Percentiles rank a stretch among this genome's conserved stretches.
Conservation (phyloP, 2,888 invertebrate genomes). For the Muscina levida region DNA sequence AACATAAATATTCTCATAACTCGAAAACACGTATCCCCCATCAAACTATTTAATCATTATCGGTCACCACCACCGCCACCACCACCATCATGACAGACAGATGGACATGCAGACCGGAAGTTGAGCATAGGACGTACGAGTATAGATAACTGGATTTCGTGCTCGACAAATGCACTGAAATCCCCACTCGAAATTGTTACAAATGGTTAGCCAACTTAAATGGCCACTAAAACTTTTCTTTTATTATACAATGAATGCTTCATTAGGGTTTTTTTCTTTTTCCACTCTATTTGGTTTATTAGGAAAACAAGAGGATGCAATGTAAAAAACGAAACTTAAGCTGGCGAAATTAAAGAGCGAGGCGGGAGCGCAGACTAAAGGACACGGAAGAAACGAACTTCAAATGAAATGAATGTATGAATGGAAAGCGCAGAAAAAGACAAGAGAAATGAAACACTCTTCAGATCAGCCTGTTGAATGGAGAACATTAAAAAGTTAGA, state of each 20-base stretch:
- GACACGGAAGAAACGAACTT: background rate
- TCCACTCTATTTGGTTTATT: background rate
- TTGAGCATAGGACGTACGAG: background rate
- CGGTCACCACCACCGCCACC: background rate
- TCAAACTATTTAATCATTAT: constrained; percentile 20
- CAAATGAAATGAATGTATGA: background rate
- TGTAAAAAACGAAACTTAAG: background rate
- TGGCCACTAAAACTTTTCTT: constrained; percentile 64
- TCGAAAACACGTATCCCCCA: background rate
- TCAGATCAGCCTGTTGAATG: constrained; percentile 56
- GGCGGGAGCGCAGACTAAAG: background rate
- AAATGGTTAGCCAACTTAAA: constrained; percentile 64
- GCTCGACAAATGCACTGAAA: background rate
- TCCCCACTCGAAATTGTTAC: constrained; percentile 61
- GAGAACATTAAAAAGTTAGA: constrained; percentile 32
- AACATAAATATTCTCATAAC: background rate
- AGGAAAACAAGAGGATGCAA: background rate
- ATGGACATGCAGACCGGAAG: background rate
- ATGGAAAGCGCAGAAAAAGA: background rate
- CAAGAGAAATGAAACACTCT: background rate
- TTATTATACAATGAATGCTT: constrained; percentile 65
- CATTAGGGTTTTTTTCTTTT: constrained; percentile 59
- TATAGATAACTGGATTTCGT: no score
- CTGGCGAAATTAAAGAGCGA: background rate
- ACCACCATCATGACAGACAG: background rate